phyloP scores from a whole-genome alignment of 1,140 invertebrate genomes.

The Muscidifurax raptorellus region DNA sequence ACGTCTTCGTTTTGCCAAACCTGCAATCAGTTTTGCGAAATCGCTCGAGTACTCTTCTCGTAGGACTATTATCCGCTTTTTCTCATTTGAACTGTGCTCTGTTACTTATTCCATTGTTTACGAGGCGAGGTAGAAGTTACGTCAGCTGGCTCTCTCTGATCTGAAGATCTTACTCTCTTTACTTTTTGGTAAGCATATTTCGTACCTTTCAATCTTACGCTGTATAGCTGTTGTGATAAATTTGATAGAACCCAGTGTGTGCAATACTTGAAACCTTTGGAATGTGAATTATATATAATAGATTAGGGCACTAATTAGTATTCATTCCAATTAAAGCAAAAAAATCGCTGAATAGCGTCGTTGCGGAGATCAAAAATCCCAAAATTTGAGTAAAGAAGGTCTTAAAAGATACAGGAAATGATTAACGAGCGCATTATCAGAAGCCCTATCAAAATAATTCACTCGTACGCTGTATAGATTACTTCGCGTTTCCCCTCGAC shows the following conservation, averaged over 20 bases:
- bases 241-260: no score
- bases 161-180: not conserved
- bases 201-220: not conserved
- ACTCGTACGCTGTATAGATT: not conserved
- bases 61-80: not conserved
- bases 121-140: not conserved
- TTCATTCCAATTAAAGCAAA: not conserved
- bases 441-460: conserved; percentile 30
- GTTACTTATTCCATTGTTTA: conserved; percentile 20
- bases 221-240: no score
- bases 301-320: no score
- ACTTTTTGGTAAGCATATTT: not conserved
- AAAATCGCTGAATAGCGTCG: not conserved
- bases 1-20: not conserved
- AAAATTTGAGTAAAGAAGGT: conserved; percentile 15
- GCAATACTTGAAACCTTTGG: no score
- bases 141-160: not conserved
- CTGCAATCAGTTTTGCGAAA: conserved; percentile 18
- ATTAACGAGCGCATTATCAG: conserved; percentile 8
- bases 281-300: no score
- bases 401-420: conserved; percentile 6
- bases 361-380: conserved; percentile 1
- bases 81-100: not conserved
- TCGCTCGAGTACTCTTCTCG: not conserved
- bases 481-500: not conserved